These are phyloP conservation scores for Alectura lathami DNA, from an alignment of 2,113 vertebrate species.

Conservation along the genomic window DNA sequence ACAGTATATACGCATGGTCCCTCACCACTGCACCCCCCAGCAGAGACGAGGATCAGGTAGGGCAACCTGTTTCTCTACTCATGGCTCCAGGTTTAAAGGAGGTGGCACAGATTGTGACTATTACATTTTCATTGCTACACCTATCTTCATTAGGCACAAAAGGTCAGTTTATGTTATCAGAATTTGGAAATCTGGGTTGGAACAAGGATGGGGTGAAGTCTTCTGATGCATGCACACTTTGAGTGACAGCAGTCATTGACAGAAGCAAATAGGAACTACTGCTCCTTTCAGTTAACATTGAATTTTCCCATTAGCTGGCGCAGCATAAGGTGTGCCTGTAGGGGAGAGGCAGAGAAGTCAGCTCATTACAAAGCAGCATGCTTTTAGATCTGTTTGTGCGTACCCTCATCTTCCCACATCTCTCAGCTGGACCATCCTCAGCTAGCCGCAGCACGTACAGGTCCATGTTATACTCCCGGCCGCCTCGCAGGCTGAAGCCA, in stretches of 20 bases:
- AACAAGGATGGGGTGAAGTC: not conserved
- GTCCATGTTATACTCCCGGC: constrained; percentile 98
- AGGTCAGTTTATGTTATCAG: not conserved
- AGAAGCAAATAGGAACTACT: not conserved
- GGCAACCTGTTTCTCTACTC: not conserved
- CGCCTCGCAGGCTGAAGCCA: constrained; percentile 96
- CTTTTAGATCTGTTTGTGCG: not conserved
- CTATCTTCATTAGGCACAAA: not conserved
- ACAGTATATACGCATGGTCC: not conserved
- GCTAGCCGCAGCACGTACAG: constrained; percentile 96
- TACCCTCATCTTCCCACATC: constrained; percentile 98
- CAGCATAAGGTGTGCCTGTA: not conserved
- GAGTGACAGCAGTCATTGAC: not conserved
- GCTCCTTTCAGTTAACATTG: not conserved
- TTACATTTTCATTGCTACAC: not conserved
- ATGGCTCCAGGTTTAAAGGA: not conserved
- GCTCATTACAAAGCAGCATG: not conserved
- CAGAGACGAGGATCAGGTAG: not conserved
- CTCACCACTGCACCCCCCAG: not conserved
- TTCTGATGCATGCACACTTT: not conserved
- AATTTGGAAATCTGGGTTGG: not conserved
- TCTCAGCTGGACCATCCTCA: constrained; percentile 94
- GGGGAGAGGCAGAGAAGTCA: not conserved
- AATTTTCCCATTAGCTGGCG: not conserved
- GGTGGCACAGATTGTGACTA: not conserved